Evolutionary conservation across 2,888 invertebrate genomes (phyloP).

Genomic region (Watsonalla cultraria): DNA sequence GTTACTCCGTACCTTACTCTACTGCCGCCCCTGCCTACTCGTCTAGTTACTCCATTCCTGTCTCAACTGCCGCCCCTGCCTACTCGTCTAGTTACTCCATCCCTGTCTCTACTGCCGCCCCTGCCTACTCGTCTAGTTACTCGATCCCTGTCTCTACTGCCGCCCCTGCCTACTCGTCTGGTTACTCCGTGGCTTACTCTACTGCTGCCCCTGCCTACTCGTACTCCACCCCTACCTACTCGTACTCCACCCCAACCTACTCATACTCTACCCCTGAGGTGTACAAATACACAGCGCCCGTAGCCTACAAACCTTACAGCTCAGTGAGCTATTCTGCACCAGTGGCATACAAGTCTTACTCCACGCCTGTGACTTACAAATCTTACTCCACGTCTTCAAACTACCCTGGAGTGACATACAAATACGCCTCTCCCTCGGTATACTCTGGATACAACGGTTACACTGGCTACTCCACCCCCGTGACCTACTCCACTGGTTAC

Average conservation of each 20-base stretch:
- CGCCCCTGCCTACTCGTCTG: neutral
- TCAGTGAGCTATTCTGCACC: neutral
- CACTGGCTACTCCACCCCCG: slow-evolving; percentile 1
- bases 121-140: slow-evolving; percentile 9
- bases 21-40: slow-evolving; percentile 5
- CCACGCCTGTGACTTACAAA: neutral
- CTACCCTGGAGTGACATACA: neutral
- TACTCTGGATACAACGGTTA: neutral
- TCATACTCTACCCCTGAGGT: neutral
- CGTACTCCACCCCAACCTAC: slow-evolving; percentile 4
- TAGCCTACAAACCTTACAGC: neutral
- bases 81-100: neutral
- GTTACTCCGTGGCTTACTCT: neutral
- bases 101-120: neutral
- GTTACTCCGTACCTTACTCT: neutral
- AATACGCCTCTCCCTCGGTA: slow-evolving; percentile 3
- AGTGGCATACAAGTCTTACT: neutral
- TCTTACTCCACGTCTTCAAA: neutral
- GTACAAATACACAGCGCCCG: neutral
- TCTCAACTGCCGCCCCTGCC: neutral
- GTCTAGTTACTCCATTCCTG: slow-evolving; percentile 6
- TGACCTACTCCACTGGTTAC: no score
- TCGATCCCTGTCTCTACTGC: slow-evolving; percentile 2
- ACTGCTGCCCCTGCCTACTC: neutral
- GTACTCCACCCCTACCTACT: slow-evolving; percentile 4